These are phyloP conservation scores for Dilophus febrilis DNA, from an alignment of 2,888 invertebrate species.

Conservation along the genomic window DNA sequence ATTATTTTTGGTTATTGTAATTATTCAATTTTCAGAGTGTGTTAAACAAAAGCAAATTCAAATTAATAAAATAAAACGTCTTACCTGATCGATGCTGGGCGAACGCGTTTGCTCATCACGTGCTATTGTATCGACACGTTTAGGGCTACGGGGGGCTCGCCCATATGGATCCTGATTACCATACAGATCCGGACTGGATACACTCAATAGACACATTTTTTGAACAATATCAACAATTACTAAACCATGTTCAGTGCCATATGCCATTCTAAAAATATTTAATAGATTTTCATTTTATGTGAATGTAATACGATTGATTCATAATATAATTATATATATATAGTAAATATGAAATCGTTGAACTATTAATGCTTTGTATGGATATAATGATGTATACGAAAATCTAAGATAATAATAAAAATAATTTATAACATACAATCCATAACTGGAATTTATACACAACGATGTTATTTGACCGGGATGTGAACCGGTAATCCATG, in stretches of 20 bases:
- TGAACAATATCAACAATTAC: conserved; percentile 90
- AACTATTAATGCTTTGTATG: too few species aligned
- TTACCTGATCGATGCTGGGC: conserved; percentile 83
- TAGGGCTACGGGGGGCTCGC: conserved; percentile 60
- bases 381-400: too few species aligned
- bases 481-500: conserved; percentile 58
- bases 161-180: conserved; percentile 76
- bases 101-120: conserved; percentile 49
- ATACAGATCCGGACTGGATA: conserved; percentile 83
- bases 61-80: conserved; percentile 14
- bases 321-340: too few species aligned
- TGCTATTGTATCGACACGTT: conserved; percentile 30
- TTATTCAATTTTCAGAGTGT: conserved; percentile 5
- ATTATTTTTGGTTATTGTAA: too few species aligned
- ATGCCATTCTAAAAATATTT: conserved; percentile 60
- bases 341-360: too few species aligned
- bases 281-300: too few species aligned
- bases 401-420: too few species aligned
- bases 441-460: conserved; percentile 89
- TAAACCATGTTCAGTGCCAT: conserved; percentile 91
- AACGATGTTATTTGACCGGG: conserved; percentile 77
- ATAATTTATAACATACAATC: conserved; percentile 87
- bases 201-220: conserved; percentile 72
- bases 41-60: conserved; percentile 7
- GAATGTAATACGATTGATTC: too few species aligned